Conservation (phyloP, 2,797 vertebrate species). For the Phrynocephalus guinanensis region DNA sequence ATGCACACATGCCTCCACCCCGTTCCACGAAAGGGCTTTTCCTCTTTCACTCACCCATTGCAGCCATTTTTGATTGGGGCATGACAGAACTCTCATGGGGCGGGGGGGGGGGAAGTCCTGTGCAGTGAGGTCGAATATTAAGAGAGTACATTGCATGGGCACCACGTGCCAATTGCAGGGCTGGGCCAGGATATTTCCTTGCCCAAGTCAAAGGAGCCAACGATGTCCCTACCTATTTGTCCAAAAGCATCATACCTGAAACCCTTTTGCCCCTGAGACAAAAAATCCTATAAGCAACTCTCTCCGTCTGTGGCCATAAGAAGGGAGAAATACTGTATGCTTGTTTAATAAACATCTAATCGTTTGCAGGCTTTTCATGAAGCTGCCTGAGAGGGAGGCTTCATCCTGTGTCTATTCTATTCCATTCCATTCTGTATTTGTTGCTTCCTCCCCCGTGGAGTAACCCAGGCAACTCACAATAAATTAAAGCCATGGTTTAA, state of each 20-base stretch:
- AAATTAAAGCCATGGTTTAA: no score
- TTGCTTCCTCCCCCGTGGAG: no score
- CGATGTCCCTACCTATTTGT: not conserved
- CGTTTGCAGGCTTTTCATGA: not conserved
- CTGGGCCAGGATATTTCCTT: not conserved
- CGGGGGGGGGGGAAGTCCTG: no score
- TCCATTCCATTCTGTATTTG: no score
- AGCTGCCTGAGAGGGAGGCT: not conserved
- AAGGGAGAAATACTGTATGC: not conserved
- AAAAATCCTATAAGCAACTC: not conserved
- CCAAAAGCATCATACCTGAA: not conserved
- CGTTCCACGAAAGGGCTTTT: no score
- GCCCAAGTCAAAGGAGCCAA: not conserved
- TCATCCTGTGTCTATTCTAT: no score
- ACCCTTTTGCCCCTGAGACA: not conserved
- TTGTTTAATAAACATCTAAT: not conserved
- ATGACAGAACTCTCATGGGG: no score
- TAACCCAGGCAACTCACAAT: no score
- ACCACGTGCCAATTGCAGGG: not conserved
- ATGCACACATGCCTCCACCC: no score
- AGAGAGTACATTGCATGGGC: not conserved
- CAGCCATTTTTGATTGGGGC: no score
- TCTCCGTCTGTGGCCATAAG: not conserved
- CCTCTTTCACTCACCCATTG: no score
- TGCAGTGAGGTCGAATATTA: no score